These are phyloP conservation scores for Leptopterna dolabrata DNA, from an alignment of 2,888 invertebrate genomes.

Conservation along the genomic window DNA sequence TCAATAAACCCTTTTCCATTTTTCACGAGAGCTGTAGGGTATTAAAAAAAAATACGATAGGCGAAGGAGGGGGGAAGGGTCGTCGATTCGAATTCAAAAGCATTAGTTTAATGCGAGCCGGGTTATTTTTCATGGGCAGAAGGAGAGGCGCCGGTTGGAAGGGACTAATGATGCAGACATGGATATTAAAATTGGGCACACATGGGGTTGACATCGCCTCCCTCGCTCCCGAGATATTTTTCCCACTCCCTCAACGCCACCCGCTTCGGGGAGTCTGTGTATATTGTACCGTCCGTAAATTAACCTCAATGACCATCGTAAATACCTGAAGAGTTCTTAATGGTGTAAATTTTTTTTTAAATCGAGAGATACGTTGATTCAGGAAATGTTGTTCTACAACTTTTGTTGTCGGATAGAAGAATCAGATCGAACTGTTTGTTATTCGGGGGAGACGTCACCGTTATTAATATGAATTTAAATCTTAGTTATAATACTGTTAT, in stretches of 20 bases:
- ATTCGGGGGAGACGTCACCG: no score
- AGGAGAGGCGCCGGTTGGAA: slow-evolving; percentile 41
- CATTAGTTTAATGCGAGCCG: slow-evolving; percentile 32
- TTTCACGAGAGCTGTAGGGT: slow-evolving; percentile 43
- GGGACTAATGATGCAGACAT: slow-evolving; percentile 51
- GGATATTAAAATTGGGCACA: slow-evolving; percentile 52
- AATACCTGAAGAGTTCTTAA: no score
- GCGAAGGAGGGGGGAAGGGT: not conserved
- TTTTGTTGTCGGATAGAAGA: no score
- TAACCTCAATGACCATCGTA: not conserved
- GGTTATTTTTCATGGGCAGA: slow-evolving; percentile 44
- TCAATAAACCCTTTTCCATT: slow-evolving; percentile 45
- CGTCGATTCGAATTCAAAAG: slow-evolving; percentile 49
- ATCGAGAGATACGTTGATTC: no score
- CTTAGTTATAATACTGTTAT: no score
- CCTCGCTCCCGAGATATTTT: not conserved
- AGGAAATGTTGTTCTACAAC: no score
- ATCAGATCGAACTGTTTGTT: no score
- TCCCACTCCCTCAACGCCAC: not conserved
- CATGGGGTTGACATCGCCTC: slow-evolving; percentile 37
- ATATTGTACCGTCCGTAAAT: not conserved
- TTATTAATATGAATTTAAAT: no score
- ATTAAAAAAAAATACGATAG: slow-evolving; percentile 13
- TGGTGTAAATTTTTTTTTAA: no score
- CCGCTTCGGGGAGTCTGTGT: not conserved